Percentiles rank a stretch among this genome's conserved stretches.
Conservation (phyloP, 2,888 invertebrate species). For the Colostygia pectinataria region DNA sequence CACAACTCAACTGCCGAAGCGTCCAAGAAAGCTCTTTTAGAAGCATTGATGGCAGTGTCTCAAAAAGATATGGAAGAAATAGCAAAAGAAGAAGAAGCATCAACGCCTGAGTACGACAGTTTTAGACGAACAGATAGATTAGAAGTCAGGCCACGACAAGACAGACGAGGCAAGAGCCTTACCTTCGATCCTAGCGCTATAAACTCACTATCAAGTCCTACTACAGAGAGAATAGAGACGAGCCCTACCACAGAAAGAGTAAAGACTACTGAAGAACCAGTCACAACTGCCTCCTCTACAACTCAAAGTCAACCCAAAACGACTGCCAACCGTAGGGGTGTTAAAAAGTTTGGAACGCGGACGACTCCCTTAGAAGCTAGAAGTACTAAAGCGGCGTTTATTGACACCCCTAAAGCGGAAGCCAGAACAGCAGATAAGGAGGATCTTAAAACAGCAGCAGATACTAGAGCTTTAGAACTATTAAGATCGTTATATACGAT, state of each 20-base stretch:
- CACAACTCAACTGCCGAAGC: conserved; percentile 88
- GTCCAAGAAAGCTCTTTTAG: conserved; percentile 86
- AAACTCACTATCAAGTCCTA: conserved; percentile 68
- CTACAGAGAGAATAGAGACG: conserved; percentile 43
- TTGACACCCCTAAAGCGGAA: conserved; percentile 68
- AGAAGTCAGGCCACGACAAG: conserved; percentile 49
- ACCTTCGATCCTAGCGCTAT: conserved; percentile 65
- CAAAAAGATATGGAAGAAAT: conserved; percentile 80
- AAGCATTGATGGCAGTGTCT: conserved; percentile 86
- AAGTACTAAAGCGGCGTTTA: conserved; percentile 47
- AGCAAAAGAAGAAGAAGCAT: conserved; percentile 62
- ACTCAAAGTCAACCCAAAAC: conserved; percentile 56
- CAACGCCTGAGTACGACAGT: conserved; percentile 52
- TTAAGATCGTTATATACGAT: conserved; percentile 92
- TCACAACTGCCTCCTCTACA: conserved; percentile 49
- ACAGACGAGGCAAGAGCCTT: conserved; percentile 61
- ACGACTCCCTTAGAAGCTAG: conserved; percentile 52
- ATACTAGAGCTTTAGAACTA: conserved; percentile 90
- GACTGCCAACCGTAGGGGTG: conserved; percentile 61
- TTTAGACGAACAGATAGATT: conserved; percentile 55
- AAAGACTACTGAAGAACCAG: conserved; percentile 45
- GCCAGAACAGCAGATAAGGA: conserved; percentile 59
- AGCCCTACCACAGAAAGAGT: conserved; percentile 54
- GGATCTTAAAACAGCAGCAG: conserved; percentile 82
- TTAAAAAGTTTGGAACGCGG: conserved; percentile 60